Evolutionary conservation across 2,113 vertebrate genomes (phyloP), one percentile per base, ranked within the genome.

Genomic region (human): DNA sequence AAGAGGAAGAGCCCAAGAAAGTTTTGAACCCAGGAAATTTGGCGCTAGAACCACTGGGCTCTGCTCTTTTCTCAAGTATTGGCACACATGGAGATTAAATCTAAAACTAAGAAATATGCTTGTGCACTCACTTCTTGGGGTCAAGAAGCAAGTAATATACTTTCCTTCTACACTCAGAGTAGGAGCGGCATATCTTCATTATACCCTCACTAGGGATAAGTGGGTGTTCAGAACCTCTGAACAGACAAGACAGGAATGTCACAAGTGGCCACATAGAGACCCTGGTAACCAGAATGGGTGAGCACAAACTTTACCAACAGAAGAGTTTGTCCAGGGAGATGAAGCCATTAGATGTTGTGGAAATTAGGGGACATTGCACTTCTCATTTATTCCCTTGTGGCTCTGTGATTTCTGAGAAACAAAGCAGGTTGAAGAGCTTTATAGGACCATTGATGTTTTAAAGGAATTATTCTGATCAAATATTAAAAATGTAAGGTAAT

Each of bases 401-500:
- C 35, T 86, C n/a, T 85, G 11, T 93, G 59, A 57, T 43, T 97
- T 80, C 84, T 78, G 30, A 48, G 80, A 96, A 57, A 87, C 59
- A 87, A 92, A 83, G 66, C 25, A 78, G 25, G 4, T 88, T 70
- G 61, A 59, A 45, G 35, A 81, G 38, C 12, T 97, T 89, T 43
- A 11, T n/a, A 20, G 43, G 43, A 64, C 55, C 12, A 9, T 11
- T 93, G n/a, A 59, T 18, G 64, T 84, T 96, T 87, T 73, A 96
- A 95, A 79, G 17, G 3, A 89, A 89, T 80, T 70, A 35, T 75
- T 96, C 50, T 84, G 57, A 64, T 55, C 17, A 50, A 52, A 52
- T 76, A 76, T 81, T 88, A 40, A 45, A 92, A 75, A 43, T 57
- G 5, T 38, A 78, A 95, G 14, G 6, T 45, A 64, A 68, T 32